phyloP scores from a whole-genome alignment of 2,888 invertebrate genomes.

The Ophioninae sp. region DNA sequence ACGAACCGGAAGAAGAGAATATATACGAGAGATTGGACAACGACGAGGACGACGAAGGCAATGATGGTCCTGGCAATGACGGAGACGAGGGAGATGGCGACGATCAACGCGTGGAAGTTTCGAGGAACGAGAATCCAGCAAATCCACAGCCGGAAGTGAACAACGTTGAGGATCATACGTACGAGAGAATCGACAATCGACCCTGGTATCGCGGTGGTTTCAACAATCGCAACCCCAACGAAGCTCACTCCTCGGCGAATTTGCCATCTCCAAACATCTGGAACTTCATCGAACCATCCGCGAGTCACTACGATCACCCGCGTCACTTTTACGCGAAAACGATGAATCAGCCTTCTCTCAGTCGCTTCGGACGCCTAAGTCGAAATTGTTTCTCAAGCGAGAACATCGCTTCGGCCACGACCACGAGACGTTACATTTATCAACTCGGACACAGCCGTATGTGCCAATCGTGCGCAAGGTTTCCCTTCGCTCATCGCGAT shows the following conservation, averaged over 20 bases:
- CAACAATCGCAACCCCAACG: conserved; percentile 61
- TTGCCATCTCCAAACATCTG: conserved; percentile 68
- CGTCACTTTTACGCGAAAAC: conserved; percentile 72
- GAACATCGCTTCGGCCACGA: conserved; percentile 75
- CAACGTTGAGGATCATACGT: conserved; percentile 72
- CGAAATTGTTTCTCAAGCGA: conserved; percentile 79
- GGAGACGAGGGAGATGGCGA: conserved; percentile 54
- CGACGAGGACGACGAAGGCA: conserved; percentile 80
- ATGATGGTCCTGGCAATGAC: conserved; percentile 80
- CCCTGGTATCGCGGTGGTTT: conserved; percentile 67
- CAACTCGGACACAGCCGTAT: conserved; percentile 73
- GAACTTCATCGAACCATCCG: conserved; percentile 68
- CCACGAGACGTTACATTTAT: conserved; percentile 70
- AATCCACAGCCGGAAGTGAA: conserved; percentile 44
- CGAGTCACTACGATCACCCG: conserved; percentile 71
- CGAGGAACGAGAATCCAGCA: conserved; percentile 39
- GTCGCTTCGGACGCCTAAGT: conserved; percentile 72
- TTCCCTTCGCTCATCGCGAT: conserved; percentile 69
- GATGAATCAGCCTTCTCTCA: conserved; percentile 71
- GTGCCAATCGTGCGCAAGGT: conserved; percentile 72
- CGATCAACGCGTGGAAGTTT: conserved; percentile 37
- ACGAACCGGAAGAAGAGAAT: conserved; percentile 80
- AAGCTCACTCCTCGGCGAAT: conserved; percentile 66
- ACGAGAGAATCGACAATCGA: conserved; percentile 76
- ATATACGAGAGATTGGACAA: conserved; percentile 79